Evolutionary conservation across 1,140 invertebrate species (phyloP), one percentile per base, ranked within the genome.

Genomic region (Drosophila nebulosa): DNA sequence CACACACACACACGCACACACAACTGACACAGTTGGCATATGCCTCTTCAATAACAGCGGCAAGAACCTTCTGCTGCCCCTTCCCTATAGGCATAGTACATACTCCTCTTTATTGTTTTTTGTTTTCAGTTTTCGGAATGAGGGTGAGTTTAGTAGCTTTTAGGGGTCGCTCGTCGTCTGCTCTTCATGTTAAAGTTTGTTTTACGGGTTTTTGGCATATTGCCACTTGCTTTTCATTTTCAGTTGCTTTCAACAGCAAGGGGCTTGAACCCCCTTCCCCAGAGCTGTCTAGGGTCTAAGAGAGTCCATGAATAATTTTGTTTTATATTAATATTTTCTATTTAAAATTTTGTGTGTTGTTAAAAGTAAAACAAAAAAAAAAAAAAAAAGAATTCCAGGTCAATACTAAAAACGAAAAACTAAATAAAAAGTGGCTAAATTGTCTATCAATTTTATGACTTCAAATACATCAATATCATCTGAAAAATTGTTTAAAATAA

Each of bases 21-120:
- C 78, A 84, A 79, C 78, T 86, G 79, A 83, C 79, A 83, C 79
- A 80, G 79, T 83, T 71, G 69, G 78, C 79, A 67, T 66, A 71
- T 74, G 66, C 70, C 63, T 57, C 63, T 74, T 74, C 24, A 35
- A 64, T 10, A 35, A 22, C 30, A 62, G n/a, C 16, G 2, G 22
- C n/a, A 12, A 22, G 22, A 16, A 39, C 51, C 50, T 35, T 30
- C 21, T 3, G 3, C n/a, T 6, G 22, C 59, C 26, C 39, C 52
- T 14, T 12, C n/a, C 35, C 57, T 26, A 10, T 27, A 53, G 16
- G n/a, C 16, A 26, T 24, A 30, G 26, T 12, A 22, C 18, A 9
- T 12, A 21, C 14, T 30, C 39, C 30, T 14, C 32, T 32, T 30
- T 32, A 6, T 12, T 27, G 7, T 30, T 16, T 10, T 27, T 7